Conservation (phyloP, 2,797 vertebrate species). For the Valencia hispanica region DNA sequence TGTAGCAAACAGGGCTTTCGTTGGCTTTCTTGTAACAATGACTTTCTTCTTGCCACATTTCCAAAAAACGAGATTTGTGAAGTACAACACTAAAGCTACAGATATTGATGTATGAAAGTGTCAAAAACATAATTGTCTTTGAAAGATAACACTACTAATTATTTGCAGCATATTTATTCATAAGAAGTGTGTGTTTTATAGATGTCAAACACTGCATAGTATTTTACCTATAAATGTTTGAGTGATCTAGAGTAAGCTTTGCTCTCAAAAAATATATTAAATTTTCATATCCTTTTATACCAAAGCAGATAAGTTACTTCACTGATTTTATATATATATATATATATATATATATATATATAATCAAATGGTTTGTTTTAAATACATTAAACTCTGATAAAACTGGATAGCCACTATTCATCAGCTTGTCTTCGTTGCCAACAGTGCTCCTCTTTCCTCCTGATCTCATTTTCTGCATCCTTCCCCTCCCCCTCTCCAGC, state of each 20-base stretch:
- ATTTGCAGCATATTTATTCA: background rate
- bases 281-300: background rate
- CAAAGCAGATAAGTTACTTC: background rate
- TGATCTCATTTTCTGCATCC: slow-evolving; percentile 69
- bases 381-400: background rate
- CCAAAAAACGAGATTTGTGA: too few species aligned
- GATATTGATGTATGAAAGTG: too few species aligned
- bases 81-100: too few species aligned
- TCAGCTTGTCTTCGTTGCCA: slow-evolving; percentile 40
- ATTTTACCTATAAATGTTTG: background rate
- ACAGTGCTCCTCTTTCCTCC: slow-evolving; percentile 55
- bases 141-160: background rate
- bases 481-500: slow-evolving; percentile 80
- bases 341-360: background rate
- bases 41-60: too few species aligned
- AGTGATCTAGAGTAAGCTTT: background rate
- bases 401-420: slow-evolving; percentile 17
- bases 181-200: background rate
- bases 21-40: too few species aligned
- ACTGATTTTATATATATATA: background rate
- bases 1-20: too few species aligned
- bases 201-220: background rate
- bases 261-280: background rate
- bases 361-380: background rate
- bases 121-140: background rate